Percentiles rank a stretch among this genome's conserved stretches.
These are phyloP conservation scores for Lepidocyrtinus sp. DNA, from an alignment of 2,888 invertebrate genomes.

Conservation along the genomic window DNA sequence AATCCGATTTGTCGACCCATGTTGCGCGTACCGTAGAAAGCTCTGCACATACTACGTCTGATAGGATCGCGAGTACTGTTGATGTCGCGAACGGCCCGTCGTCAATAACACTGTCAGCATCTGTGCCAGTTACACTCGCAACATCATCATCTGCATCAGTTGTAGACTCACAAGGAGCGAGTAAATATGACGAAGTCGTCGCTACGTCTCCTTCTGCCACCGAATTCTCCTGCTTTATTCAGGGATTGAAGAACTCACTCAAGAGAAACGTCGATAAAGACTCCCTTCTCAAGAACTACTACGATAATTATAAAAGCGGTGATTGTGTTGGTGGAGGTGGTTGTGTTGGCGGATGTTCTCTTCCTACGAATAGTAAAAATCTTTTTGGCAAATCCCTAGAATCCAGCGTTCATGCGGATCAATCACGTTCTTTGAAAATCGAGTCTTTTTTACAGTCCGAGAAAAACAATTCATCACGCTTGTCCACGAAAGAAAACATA, in stretches of 20 bases:
- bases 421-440: constrained; percentile 13
- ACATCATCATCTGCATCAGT: neutral
- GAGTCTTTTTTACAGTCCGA: neutral
- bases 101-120: constrained; percentile 22
- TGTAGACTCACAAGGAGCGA: constrained; percentile 27
- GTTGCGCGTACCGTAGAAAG: neutral
- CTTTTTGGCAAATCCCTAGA: neutral
- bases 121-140: constrained; percentile 10
- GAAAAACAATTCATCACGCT: neutral
- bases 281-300: constrained; percentile 20
- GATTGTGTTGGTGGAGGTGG: constrained; percentile 73
- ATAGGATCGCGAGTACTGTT: constrained; percentile 6
- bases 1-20: constrained; percentile 76
- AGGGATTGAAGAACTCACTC: constrained; percentile 73
- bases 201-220: constrained; percentile 25
- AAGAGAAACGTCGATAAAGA: constrained; percentile 71
- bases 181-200: constrained; percentile 39
- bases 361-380: neutral
- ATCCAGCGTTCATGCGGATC: neutral
- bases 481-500: neutral
- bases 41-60: neutral
- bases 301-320: constrained; percentile 71
- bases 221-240: constrained; percentile 70
- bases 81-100: constrained; percentile 15
- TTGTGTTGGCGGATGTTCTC: constrained; percentile 72